Percentiles rank a stretch among this genome's conserved stretches.
These are phyloP conservation scores for Anolis apletophallus DNA, from an alignment of 2,797 vertebrate species.

Conservation along the genomic window DNA sequence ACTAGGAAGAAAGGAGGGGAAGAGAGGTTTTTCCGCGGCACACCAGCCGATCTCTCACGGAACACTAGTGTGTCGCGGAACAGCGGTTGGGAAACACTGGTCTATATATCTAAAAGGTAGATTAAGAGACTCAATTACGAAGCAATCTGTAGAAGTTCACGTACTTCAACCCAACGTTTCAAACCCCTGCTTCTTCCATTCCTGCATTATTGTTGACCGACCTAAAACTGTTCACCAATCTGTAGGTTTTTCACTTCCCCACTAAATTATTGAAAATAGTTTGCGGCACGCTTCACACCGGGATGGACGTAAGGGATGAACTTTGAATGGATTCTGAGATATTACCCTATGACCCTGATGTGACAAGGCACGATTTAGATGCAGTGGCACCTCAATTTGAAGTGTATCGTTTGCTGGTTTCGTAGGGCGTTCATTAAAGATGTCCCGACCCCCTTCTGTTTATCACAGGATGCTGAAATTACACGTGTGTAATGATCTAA, in stretches of 20 bases:
- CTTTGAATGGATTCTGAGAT: conserved; percentile 64
- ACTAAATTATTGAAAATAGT: conserved; percentile 44
- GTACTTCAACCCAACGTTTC: conserved; percentile 73
- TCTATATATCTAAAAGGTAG: conserved; percentile 76
- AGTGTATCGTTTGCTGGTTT: conserved; percentile 47
- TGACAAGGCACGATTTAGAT: conserved; percentile 86
- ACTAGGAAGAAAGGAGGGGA: too few species aligned
- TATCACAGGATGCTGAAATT: too few species aligned
- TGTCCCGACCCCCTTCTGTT: too few species aligned
- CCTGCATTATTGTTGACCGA: conserved; percentile 75
- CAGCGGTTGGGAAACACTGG: too few species aligned
- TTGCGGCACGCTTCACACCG: conserved; percentile 58
- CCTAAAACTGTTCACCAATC: conserved; percentile 72
- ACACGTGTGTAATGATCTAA: too few species aligned
- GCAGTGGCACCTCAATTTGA: conserved; percentile 65
- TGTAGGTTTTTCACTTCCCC: conserved; percentile 40
- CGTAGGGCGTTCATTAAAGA: neutral
- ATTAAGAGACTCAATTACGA: conserved; percentile 82
- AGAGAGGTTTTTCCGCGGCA: too few species aligned
- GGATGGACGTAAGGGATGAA: conserved; percentile 69
- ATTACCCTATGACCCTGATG: conserved; percentile 71
- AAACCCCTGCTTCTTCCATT: conserved; percentile 69
- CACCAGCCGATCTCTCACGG: too few species aligned
- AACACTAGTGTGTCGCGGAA: too few species aligned
- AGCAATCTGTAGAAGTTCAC: conserved; percentile 73